Evolutionary conservation across 1,140 invertebrate species (phyloP).

Genomic region (Drosophila grimshawi): DNA sequence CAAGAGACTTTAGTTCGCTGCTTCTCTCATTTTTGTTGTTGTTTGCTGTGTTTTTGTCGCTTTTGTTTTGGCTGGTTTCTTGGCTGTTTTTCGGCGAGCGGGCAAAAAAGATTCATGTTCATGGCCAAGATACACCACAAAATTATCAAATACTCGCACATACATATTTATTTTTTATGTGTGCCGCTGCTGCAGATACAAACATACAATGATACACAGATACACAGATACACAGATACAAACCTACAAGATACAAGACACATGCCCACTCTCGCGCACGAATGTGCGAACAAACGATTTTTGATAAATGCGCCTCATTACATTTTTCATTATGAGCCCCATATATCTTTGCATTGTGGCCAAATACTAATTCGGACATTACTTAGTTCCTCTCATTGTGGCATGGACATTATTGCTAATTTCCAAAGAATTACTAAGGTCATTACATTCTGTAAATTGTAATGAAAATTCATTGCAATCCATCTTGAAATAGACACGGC

Average conservation of each 20-base stretch:
- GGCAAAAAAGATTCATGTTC: slow-evolving; percentile 71
- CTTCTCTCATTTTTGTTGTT: slow-evolving; percentile 17
- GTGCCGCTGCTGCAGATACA: slow-evolving; percentile 65
- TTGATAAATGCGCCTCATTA: slow-evolving; percentile 75
- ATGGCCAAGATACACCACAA: slow-evolving; percentile 69
- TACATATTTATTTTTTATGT: slow-evolving; percentile 57
- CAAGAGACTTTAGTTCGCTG: slow-evolving; percentile 31
- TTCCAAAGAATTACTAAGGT: slow-evolving; percentile 10
- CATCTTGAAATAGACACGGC: too few species aligned
- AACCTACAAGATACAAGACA: slow-evolving; percentile 54
- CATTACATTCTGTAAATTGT: slow-evolving; percentile 5
- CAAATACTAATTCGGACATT: slow-evolving; percentile 32
- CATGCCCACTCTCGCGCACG: slow-evolving; percentile 49
- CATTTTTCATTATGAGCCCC: slow-evolving; percentile 72
- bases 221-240: slow-evolving; percentile 39
- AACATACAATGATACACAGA: slow-evolving; percentile 42
- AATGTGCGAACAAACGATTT: slow-evolving; percentile 66
- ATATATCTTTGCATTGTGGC: slow-evolving; percentile 69
- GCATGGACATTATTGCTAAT: slow-evolving; percentile 4
- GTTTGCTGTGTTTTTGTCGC: slow-evolving; percentile 30
- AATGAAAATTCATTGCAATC: background rate
- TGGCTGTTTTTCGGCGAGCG: slow-evolving; percentile 19
- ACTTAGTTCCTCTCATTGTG: slow-evolving; percentile 16
- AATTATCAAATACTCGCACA: slow-evolving; percentile 77
- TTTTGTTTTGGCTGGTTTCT: slow-evolving; percentile 35